These are phyloP conservation scores for Gryllus longicercus DNA, from an alignment of 2,888 invertebrate genomes.

Conservation along the genomic window DNA sequence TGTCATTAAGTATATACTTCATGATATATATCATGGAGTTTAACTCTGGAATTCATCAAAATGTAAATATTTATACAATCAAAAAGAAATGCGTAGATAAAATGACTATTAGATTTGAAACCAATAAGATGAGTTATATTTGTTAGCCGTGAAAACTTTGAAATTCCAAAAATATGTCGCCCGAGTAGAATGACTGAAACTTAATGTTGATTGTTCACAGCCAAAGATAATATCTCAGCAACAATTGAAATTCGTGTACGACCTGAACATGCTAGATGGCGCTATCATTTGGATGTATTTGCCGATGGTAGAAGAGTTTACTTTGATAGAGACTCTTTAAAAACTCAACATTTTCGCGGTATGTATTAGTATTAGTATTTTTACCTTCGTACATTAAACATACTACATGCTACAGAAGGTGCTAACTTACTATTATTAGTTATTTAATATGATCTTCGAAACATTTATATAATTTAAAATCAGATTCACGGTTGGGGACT, in stretches of 20 bases:
- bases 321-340: slow-evolving; percentile 82
- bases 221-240: slow-evolving; percentile 80
- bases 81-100: not conserved
- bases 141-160: not conserved
- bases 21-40: no score
- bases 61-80: no score
- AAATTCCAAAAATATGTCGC: not conserved
- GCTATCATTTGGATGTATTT: slow-evolving; percentile 86
- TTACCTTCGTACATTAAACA: no score
- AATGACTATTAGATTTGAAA: not conserved
- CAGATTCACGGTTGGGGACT: no score
- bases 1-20: no score
- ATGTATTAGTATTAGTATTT: slow-evolving; percentile 37
- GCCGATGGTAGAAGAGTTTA: slow-evolving; percentile 80
- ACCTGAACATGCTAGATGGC: slow-evolving; percentile 81
- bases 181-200: slow-evolving; percentile 5
- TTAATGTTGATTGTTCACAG: slow-evolving; percentile 44
- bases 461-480: no score
- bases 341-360: slow-evolving; percentile 90
- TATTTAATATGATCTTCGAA: no score
- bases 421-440: no score
- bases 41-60: no score
- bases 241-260: slow-evolving; percentile 80
- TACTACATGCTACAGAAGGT: no score
- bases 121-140: not conserved